Percentiles rank a stretch among this genome's conserved stretches.
Evolutionary conservation across 2,797 vertebrate species (phyloP).

Genomic region (Oreochromis mossambicus): DNA sequence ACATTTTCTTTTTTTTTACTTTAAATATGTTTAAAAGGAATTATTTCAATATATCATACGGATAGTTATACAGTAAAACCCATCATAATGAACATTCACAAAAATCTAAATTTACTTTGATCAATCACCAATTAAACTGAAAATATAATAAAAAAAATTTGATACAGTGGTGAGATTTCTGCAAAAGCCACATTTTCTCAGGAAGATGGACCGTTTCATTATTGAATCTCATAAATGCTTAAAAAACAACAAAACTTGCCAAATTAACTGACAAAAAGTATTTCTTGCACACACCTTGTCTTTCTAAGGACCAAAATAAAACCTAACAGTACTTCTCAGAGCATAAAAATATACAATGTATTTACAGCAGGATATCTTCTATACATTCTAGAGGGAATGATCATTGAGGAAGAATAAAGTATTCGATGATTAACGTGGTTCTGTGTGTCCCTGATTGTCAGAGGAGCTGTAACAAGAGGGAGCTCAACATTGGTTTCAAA

Average conservation of each 20-base stretch:
- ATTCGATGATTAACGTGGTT: slow-evolving; percentile 73
- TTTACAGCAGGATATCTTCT: slow-evolving; percentile 85
- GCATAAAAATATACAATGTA: slow-evolving; percentile 86
- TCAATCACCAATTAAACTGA: slow-evolving; percentile 16
- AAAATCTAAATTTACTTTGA: background rate
- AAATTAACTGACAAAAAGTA: slow-evolving; percentile 41
- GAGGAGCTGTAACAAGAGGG: slow-evolving; percentile 78
- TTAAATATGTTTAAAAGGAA: background rate
- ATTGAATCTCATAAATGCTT: slow-evolving; percentile 32
- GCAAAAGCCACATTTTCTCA: slow-evolving; percentile 29
- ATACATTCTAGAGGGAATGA: slow-evolving; percentile 89
- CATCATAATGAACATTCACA: slow-evolving; percentile 23
- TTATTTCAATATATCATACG: background rate
- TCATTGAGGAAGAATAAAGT: slow-evolving; percentile 68
- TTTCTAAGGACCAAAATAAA: slow-evolving; percentile 15
- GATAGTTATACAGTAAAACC: slow-evolving; percentile 26
- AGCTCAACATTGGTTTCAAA: slow-evolving; percentile 23
- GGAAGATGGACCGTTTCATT: background rate
- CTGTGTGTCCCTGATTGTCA: slow-evolving; percentile 90
- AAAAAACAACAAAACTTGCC: slow-evolving; percentile 35
- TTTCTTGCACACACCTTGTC: slow-evolving; percentile 47
- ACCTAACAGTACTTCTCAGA: slow-evolving; percentile 54
- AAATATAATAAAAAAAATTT: background rate
- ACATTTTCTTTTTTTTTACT: background rate
- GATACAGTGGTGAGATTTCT: slow-evolving; percentile 28